These are phyloP conservation scores for Xenentodon cancila DNA, from an alignment of 2,797 vertebrate genomes.

Conservation along the genomic window DNA sequence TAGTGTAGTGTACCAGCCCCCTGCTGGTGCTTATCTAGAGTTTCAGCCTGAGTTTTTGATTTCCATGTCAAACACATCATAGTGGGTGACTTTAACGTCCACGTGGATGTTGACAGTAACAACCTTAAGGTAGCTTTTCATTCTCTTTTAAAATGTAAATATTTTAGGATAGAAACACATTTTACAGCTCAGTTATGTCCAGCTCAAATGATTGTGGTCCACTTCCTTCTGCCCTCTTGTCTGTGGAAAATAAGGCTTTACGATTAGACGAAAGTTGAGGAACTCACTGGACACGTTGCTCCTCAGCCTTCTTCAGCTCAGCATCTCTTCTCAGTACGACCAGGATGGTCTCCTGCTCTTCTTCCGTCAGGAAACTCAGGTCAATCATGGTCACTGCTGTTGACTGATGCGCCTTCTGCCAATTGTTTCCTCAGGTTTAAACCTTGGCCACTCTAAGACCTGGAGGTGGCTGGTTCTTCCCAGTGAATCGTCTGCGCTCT, in stretches of 20 bases:
- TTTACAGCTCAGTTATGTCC: too few relatives aligned
- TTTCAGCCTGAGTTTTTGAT: too few relatives aligned
- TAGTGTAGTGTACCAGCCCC: too few relatives aligned
- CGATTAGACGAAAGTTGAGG: neutral
- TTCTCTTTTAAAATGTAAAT: too few relatives aligned
- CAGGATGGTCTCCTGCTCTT: slow-evolving; percentile 90
- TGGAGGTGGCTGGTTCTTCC: neutral
- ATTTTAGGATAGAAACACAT: too few relatives aligned
- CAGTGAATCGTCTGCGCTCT: neutral
- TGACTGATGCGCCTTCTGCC: neutral
- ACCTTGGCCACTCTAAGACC: neutral
- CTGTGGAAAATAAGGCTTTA: neutral
- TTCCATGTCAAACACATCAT: too few relatives aligned
- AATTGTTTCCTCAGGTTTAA: neutral
- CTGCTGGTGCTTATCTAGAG: too few relatives aligned
- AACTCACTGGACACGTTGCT: slow-evolving; percentile 89
- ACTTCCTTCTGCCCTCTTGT: neutral
- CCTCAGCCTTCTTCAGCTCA: slow-evolving; percentile 88
- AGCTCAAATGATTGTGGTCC: neutral
- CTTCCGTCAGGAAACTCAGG: slow-evolving; percentile 91
- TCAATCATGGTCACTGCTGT: slow-evolving; percentile 88
- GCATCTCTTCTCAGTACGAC: slow-evolving; percentile 90
- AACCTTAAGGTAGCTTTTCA: too few relatives aligned
- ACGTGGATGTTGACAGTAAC: too few relatives aligned
- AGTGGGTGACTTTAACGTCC: too few relatives aligned